Evolutionary conservation across 1,140 invertebrate genomes (phyloP).

Genomic region (Arctopsyche grandis): DNA sequence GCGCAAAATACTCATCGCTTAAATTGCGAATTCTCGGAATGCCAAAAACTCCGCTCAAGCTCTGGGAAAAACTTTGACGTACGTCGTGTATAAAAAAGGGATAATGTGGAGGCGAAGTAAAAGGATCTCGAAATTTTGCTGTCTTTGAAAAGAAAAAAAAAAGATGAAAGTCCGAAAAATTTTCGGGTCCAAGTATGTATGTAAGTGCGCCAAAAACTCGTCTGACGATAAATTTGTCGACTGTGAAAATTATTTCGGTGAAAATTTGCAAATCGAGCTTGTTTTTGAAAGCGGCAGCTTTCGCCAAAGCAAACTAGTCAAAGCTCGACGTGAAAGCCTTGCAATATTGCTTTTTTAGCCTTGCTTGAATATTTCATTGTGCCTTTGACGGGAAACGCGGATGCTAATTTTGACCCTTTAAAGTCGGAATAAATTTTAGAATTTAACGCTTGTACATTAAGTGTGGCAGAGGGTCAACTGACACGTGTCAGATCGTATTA

Average conservation of each 20-base stretch:
- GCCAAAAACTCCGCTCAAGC: neutral
- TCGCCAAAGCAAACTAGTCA: constrained; percentile 4
- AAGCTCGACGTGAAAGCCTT: neutral
- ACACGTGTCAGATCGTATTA: too few relatives aligned
- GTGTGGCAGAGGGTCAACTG: too few relatives aligned
- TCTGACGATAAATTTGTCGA: constrained; percentile 11
- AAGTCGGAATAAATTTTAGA: too few relatives aligned
- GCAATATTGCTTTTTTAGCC: too few relatives aligned
- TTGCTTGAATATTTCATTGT: too few relatives aligned
- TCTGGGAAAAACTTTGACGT: neutral
- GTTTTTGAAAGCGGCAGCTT: constrained; percentile 5
- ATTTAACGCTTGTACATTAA: too few relatives aligned
- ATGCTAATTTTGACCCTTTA: too few relatives aligned
- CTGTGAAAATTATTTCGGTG: constrained; percentile 5
- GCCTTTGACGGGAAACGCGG: too few relatives aligned
- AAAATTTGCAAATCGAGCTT: neutral
- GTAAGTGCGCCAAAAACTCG: too few relatives aligned
- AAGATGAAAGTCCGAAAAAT: neutral
- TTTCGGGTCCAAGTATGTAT: neutral
- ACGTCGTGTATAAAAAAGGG: neutral
- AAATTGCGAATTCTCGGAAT: too few relatives aligned
- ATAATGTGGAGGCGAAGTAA: neutral
- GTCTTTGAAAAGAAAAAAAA: neutral
- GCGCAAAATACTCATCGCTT: too few relatives aligned
- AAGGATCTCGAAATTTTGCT: neutral